A percentile compares a stretch with the other conserved stretches of the same genome.
These are phyloP conservation scores for Glareola pratincola DNA, from an alignment of 2,113 vertebrate species.

Conservation along the genomic window DNA sequence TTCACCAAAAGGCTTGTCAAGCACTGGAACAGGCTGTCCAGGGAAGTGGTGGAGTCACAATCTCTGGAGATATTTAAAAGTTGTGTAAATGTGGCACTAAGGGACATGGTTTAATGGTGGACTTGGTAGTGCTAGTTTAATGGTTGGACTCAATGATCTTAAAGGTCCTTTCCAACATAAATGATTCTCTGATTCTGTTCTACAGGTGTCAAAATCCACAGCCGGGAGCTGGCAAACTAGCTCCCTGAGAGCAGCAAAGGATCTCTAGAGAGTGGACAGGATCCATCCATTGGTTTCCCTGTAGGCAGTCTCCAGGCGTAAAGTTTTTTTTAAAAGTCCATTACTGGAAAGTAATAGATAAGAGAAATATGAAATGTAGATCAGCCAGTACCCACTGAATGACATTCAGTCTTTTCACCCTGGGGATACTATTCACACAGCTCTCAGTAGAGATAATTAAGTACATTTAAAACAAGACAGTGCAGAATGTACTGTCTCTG, in stretches of 20 bases:
- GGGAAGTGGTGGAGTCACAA: background rate
- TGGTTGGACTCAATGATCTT: background rate
- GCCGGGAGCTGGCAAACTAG: background rate
- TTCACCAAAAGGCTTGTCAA: rapidly evolving
- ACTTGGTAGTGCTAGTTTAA: background rate
- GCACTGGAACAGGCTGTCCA: background rate
- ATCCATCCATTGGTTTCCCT: rapidly evolving
- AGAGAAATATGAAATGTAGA: background rate
- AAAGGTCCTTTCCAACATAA: background rate
- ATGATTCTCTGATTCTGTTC: background rate
- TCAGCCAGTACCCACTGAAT: background rate
- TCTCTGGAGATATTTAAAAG: background rate
- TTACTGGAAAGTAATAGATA: background rate
- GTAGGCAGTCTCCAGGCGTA: background rate
- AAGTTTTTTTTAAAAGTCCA: background rate
- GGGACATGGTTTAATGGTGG: background rate
- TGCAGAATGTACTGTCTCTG: background rate
- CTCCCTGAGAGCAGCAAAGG: background rate
- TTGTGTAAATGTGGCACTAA: rapidly evolving
- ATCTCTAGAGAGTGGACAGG: background rate
- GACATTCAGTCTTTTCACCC: background rate
- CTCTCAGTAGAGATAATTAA: background rate
- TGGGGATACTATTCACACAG: background rate
- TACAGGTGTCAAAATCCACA: background rate
- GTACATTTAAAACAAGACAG: background rate